A percentile compares a stretch with the other conserved stretches of the same genome.
Conservation (phyloP, 2,113 vertebrate species). For the Tapirus terrestris region DNA sequence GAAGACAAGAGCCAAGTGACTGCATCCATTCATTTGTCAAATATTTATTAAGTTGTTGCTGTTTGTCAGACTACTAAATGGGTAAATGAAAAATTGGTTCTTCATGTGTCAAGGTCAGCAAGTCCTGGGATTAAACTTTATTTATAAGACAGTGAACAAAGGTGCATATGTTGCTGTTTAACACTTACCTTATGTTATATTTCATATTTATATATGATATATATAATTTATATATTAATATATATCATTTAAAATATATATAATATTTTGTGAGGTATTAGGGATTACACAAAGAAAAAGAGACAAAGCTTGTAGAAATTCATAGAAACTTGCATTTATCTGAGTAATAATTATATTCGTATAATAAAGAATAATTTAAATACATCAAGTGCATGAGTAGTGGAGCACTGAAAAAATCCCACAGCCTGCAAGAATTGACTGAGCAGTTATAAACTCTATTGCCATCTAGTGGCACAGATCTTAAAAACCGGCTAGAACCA, state of each 20-base stretch:
- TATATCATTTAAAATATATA: background rate
- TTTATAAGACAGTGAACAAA: background rate
- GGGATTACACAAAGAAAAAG: constrained; percentile 28
- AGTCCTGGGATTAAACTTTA: background rate
- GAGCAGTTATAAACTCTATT: background rate
- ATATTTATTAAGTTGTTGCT: background rate
- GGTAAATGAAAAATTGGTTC: background rate
- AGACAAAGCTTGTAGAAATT: background rate
- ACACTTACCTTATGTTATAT: background rate
- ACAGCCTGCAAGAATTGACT: background rate
- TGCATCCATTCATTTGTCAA: background rate
- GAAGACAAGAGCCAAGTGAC: background rate
- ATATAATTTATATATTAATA: background rate
- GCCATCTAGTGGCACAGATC: constrained; percentile 66
- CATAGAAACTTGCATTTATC: background rate
- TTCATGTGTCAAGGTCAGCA: background rate
- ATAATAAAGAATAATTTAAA: constrained; percentile 9
- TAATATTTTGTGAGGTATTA: background rate
- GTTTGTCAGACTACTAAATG: background rate
- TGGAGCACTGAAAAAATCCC: background rate
- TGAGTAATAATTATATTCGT: background rate
- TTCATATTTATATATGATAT: background rate
- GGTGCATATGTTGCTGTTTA: background rate
- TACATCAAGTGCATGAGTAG: background rate
- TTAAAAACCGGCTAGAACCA: background rate